phyloP scores from a whole-genome alignment of 2,888 invertebrate species.

The Caenorhabditis macrosperma region DNA sequence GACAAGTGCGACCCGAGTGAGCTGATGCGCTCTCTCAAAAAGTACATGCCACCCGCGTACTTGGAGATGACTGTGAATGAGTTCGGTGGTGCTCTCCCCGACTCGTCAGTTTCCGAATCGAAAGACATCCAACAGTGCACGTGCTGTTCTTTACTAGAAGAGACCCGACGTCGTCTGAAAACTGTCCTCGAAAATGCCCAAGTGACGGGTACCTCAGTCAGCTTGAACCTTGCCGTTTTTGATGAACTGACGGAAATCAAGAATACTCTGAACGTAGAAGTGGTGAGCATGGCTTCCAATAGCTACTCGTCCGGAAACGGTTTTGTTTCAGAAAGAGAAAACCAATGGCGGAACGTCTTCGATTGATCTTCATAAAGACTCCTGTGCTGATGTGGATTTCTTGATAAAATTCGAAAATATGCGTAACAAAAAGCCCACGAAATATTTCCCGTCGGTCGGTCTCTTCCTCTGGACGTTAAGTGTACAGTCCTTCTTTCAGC shows the following conservation, averaged over 20 bases:
- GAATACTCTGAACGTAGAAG: not conserved
- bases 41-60: not conserved
- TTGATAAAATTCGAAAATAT: not conserved
- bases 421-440: not conserved
- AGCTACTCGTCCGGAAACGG: no score
- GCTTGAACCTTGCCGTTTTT: not conserved
- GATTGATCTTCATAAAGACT: not conserved
- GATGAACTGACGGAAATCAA: not conserved
- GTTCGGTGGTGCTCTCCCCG: not conserved
- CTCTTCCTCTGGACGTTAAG: no score
- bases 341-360: not conserved
- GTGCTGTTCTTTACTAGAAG: not conserved
- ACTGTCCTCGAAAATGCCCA: not conserved
- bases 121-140: not conserved
- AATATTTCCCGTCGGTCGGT: no score
- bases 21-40: slow-evolving; percentile 4
- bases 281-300: not conserved
- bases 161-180: not conserved
- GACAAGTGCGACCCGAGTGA: not conserved
- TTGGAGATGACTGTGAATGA: not conserved
- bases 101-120: not conserved
- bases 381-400: not conserved
- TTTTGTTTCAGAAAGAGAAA: not conserved
- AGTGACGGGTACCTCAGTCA: not conserved
- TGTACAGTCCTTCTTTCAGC: no score